Conservation (phyloP, 2,888 invertebrate genomes). For the Nemoura dubitans region DNA sequence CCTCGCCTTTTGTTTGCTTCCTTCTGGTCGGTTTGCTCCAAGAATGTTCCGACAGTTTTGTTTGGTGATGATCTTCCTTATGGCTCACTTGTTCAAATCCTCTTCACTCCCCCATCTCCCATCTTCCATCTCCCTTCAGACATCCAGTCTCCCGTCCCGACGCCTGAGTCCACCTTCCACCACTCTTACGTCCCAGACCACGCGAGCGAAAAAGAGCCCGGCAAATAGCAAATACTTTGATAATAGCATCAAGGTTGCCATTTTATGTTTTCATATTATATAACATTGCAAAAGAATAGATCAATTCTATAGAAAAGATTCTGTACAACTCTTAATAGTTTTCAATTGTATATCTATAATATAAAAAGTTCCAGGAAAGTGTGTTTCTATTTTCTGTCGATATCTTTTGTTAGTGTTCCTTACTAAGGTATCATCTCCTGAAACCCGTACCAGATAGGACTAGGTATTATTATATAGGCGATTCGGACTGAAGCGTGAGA, state of each 20-base stretch:
- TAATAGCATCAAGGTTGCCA: conserved; percentile 4
- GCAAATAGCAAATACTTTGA: conserved; percentile 23
- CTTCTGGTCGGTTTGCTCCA: conserved; percentile 13
- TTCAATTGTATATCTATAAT: conserved; percentile 26
- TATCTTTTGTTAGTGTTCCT: conserved; percentile 7
- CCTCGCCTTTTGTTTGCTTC: conserved; percentile 25
- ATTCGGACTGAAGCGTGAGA: background rate
- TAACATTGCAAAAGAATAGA: background rate
- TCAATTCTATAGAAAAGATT: conserved; percentile 17
- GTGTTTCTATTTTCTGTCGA: conserved; percentile 12
- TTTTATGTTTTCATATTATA: conserved; percentile 21
- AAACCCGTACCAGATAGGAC: background rate
- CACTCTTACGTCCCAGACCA: background rate
- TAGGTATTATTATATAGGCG: background rate
- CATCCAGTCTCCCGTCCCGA: too few relatives aligned
- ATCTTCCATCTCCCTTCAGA: too few relatives aligned
- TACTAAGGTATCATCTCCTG: background rate
- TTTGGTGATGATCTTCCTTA: conserved; percentile 28
- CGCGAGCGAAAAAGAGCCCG: background rate
- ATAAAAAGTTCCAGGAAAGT: conserved; percentile 2
- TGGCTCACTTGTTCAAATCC: conserved; percentile 18
- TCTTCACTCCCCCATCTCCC: background rate
- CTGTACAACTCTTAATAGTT: conserved; percentile 18
- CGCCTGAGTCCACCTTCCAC: background rate
- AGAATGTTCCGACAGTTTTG: conserved; percentile 28